Base-by-base conservation (phyloP, 2,113 vertebrate genomes). In the Xiphophorus hellerii region DNA sequence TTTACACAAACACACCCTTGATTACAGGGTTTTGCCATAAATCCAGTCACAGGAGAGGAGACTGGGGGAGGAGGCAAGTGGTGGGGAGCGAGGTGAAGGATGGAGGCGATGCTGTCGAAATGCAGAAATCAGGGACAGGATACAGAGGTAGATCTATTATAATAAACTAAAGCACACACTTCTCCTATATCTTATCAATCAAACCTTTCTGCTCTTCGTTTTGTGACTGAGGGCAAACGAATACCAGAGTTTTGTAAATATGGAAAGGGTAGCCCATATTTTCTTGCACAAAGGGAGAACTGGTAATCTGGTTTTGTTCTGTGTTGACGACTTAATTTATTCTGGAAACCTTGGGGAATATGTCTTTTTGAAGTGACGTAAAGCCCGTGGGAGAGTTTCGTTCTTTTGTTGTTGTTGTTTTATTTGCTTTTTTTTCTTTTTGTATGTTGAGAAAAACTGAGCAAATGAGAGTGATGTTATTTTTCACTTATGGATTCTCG, bases 261-360 rank as follows among this genome's bases (percentile, higher is more conserved):
- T 78, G 85, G 84, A 90, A 89, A 91, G 84, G 81, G 85, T 90
- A 86, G 81, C 89, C 87, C 85, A 89, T 90, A 89, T 92, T 93
- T 92, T 94, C 86, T 93, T 94, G 93, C 93, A 94, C 85, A 92
- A 90, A 76, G 88, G 89, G 88, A 73, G 84, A 80, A 83, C 76
- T 27, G 67, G 85, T 82, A 76, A 88, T 90, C 84, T 67, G 73
- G 86, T 86, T 58, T 90, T 76, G 86, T 89, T 90, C 84, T 88
- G 90, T 92, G 85, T 90, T 86, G 77, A 87, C 87, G 84, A 87
- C 75, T 83, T 91, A 92, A 94, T 94, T 94, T 93, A 93, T 94
- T 93, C 91, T 91, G 87, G 88, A 92, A 58, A 58, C 83, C 88
- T 81, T 92, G 90, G 88, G 89, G 85, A 87, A 89, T 74, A 88